Percentiles rank a stretch among this genome's conserved stretches.
phyloP scores from a whole-genome alignment of 2,888 invertebrate genomes.

The Norana najaformis region DNA sequence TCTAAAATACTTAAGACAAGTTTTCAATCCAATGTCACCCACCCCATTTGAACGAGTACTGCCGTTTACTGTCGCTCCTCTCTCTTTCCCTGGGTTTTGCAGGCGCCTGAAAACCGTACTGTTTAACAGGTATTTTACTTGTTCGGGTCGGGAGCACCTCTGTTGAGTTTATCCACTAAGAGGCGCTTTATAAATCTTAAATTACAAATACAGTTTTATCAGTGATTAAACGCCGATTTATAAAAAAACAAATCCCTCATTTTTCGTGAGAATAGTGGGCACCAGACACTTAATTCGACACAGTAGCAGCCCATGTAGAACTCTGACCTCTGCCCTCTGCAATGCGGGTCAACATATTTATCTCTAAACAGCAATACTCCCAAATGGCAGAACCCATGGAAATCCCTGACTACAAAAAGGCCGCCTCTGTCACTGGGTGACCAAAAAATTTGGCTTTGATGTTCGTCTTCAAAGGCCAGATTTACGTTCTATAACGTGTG shows the following conservation, averaged over 20 bases:
- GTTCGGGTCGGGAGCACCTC: no score
- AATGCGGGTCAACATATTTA: neutral
- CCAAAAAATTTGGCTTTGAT: constrained; percentile 5
- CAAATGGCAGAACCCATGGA: neutral
- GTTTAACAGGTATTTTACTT: no score
- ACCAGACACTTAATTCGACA: neutral
- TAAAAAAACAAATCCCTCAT: neutral
- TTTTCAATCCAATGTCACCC: neutral
- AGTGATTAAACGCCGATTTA: neutral
- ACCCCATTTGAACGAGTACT: neutral
- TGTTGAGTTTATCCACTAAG: no score
- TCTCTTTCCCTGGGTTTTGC: no score
- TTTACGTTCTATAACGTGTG: neutral
- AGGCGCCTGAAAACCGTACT: no score
- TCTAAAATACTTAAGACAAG: neutral
- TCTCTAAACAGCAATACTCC: neutral
- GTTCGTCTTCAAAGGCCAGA: neutral
- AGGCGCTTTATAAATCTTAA: no score
- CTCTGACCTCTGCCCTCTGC: neutral
- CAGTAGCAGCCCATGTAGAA: neutral
- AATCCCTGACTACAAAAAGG: neutral
- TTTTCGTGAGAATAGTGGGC: neutral
- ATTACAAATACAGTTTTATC: no score
- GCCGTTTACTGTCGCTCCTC: neutral
- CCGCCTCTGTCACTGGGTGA: neutral